Base-by-base conservation (phyloP, 2,888 invertebrate species). In the Dioctria rufipes region DNA sequence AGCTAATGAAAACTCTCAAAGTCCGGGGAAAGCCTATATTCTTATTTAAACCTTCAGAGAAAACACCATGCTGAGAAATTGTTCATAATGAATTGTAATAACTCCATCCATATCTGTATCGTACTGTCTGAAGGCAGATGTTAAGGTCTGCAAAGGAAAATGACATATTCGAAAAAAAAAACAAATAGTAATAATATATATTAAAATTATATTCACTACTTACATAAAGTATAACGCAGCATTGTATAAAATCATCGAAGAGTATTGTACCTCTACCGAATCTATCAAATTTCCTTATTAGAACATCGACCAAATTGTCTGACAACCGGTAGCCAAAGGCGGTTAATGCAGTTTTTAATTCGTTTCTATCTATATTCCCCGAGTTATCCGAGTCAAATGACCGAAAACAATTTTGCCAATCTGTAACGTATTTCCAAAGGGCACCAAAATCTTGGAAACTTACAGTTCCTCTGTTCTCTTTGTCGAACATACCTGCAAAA, bases 231-330 rank as follows among this genome's bases (percentile, higher is more conserved):
- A 96, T 94, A 83, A 98, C 93, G 88, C 97, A 98, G 87, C 97
- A 97, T 88, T 98, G 98, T 84, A 99, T 98, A 88, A 99, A 99
- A 89, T 99, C 99, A 90, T 99, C 99, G 90, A 99, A 99, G 78
- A 96, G 92, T 85, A 99, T 96, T 5, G 95, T 95, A 49, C 97
- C 96, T 77, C 92, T 91, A n/a, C 97, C 97, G 86, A 93, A 94
- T 84, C 98, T 92, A 90, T 99, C 99, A 90, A 98, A 99, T 89
- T 98, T 98, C 84, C 94, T 92, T 78, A 99, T 91, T 86, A 99
- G 91, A 54, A 94, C 92, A 83, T 92, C 93, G 81, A 97, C 92
- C 78, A 98, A 92, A 81, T 92, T 92, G 85, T 97, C 96, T 0
- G 96, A 95, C 51, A 99, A 90, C 83, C 95, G 91, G 87, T 96